phyloP scores from a whole-genome alignment of 2,888 invertebrate species.

The Oscheius sp. region DNA sequence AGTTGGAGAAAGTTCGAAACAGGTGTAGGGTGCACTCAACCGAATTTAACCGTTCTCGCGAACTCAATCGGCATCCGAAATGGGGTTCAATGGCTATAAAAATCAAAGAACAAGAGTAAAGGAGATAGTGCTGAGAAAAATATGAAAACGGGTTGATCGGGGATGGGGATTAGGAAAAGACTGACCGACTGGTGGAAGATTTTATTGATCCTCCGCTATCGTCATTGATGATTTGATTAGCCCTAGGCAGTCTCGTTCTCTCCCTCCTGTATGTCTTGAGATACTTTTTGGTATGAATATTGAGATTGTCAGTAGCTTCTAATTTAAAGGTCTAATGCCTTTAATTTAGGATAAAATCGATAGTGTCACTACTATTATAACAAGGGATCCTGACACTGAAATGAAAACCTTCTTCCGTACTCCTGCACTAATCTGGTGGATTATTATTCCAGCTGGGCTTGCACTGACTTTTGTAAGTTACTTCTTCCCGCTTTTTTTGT shows the following conservation, averaged over 20 bases:
- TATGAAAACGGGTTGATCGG: neutral
- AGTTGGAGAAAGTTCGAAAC: neutral
- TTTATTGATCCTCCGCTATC: conserved; percentile 27
- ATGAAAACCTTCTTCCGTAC: conserved; percentile 33
- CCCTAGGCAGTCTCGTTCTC: conserved; percentile 14
- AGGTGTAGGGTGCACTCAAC: neutral
- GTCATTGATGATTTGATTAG: conserved; percentile 26
- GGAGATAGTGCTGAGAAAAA: neutral
- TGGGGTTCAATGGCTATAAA: neutral
- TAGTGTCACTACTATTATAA: conserved; percentile 15
- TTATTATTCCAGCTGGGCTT: conserved; percentile 24
- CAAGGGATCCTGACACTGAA: conserved; percentile 3
- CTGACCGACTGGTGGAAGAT: conserved; percentile 9
- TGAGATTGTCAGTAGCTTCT: neutral
- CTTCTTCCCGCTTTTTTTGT: neutral
- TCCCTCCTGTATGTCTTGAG: conserved; percentile 14
- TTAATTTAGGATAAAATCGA: conserved; percentile 23
- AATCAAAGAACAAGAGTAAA: neutral
- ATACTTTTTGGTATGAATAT: conserved; percentile 15
- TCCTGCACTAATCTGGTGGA: conserved; percentile 29
- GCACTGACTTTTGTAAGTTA: conserved; percentile 30
- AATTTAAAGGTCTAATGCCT: neutral
- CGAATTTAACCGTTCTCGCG: neutral
- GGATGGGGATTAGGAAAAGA: neutral
- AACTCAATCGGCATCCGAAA: neutral